Evolutionary conservation across 2,797 vertebrate species (phyloP), one percentile per base, ranked within the genome.

Genomic region (Cetoscarus ocellatus): DNA sequence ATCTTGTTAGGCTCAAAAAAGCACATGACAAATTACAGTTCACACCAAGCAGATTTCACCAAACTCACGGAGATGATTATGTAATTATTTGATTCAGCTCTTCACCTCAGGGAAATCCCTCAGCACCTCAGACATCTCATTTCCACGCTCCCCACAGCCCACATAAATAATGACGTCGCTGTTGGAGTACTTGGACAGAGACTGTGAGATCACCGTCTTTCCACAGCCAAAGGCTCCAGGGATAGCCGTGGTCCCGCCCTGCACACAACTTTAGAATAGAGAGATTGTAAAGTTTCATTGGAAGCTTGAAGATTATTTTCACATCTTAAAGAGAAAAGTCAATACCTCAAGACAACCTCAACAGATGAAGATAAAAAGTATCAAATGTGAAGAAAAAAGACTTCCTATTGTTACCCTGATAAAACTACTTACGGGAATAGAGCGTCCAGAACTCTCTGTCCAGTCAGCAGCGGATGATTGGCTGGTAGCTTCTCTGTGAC

Each of bases 91-190:
- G 0, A 1, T 38, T 56, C 19, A 10, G 53, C 19, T 18, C 75
- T 87, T 51, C 7, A 95, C 95, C 94, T 95, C 94, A 0, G 95
- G 95, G 73, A 95, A 95, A 85, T 99, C 98, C 55, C 98, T 91
- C 75, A 99, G 94, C 73, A 99, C 98, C 95, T 99, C 98, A 63
- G 98, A 99, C 98, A 99, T 99, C 91, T 99, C 98, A 45, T 99
- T 99, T 75, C 98, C 98, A 92, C 98, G 95, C 88, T 99, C 98
- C 78, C 98, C 98, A 34, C 98, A 99, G 70, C 98, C 98, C 15
- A 99, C 98, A 1, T 99, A 99, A 86, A 99, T 93, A 75, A 99
- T 99, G 74, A 99, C 97, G 10, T 99, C 98, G 55, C 98, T 99
- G 93, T 99, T 99, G 85, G 98, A 99, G 86, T 97, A 99, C 82